Evolutionary conservation across 2,113 vertebrate genomes (phyloP), one percentile per base, ranked within the genome.

Genomic region (Sceloporus undulatus): DNA sequence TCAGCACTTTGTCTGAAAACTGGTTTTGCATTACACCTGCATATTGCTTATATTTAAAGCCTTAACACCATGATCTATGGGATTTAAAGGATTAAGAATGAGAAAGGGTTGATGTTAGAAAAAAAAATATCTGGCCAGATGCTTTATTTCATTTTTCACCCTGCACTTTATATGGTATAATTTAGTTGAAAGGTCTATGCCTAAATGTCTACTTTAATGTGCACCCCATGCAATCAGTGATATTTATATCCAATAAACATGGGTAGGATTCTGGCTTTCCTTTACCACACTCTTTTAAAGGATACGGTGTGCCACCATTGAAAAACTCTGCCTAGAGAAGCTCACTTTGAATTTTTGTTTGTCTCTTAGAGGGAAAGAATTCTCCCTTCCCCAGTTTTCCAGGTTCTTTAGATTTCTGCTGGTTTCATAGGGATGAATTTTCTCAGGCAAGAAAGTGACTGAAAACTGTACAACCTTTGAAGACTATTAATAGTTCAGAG

Each of bases 121-220:
- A 89, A 78, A 65, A 89, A 78, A 25, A 4, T 87, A 90, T 75
- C 4, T 88, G 66, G 91, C 88, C 89, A 91, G 89, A 90, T 94
- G 90, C 77, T 91, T 77, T 90, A 66, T 78, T 94, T 94, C 79
- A 93, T 90, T 91, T 62, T 93, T 86, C 88, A 92, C 86, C 81
- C 91, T 90, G 27, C 54, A 82, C 73, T 74, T 9, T 27, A 79
- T 65, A 66, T 42, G 73, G 74, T 21, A 77, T 48, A 48, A 42
- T 34, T 66, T n/a, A 40, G 56, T 13, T 85, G 71, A 85, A 38
- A 75, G 27, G 70, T 34, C 29, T 18, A 23, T 9, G 13, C 52
- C 25, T 34, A 75, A 78, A 76, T 76, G 23, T 13, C 54, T 62
- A 59, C 19, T 59, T 62, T 13, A 54, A 62, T 27, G 40, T 40